These are phyloP conservation scores for Drosophila nr. perissopoda DNA, from an alignment of 2,888 invertebrate genomes.

Conservation along the genomic window DNA sequence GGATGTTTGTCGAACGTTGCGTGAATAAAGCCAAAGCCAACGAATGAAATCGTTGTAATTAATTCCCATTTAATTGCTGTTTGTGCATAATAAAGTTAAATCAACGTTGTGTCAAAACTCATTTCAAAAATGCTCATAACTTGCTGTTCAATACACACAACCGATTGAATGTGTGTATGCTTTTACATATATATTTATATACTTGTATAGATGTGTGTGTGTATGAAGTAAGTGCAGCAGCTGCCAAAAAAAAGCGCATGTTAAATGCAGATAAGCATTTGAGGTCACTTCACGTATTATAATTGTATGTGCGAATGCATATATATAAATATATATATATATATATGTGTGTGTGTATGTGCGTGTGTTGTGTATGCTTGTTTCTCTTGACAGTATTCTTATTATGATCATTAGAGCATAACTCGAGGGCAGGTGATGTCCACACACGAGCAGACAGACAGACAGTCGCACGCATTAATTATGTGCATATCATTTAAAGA, in stretches of 20 bases:
- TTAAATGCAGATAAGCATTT: conserved; percentile 80
- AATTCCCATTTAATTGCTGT: conserved; percentile 75
- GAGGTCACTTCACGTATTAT: conserved; percentile 57
- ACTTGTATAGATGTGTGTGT: conserved; percentile 28
- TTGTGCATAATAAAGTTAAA: conserved; percentile 60
- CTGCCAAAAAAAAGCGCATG: conserved; percentile 66
- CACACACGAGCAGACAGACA: conserved; percentile 50
- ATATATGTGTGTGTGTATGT: conserved; percentile 19
- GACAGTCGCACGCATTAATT: conserved; percentile 68
- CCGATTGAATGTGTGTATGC: conserved; percentile 15
- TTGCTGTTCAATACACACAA: conserved; percentile 18
- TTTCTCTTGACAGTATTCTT: conserved; percentile 53
- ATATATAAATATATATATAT: neutral
- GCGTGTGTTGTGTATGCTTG: conserved; percentile 27
- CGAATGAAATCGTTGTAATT: conserved; percentile 73
- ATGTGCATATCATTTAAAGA: conserved; percentile 43
- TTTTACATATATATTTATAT: conserved; percentile 22
- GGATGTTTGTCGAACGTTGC: conserved; percentile 65
- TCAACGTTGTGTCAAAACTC: conserved; percentile 26
- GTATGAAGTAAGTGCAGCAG: conserved; percentile 61
- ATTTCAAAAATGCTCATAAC: conserved; percentile 14
- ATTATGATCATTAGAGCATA: conserved; percentile 76
- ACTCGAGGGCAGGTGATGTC: conserved; percentile 79
- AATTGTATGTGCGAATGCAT: conserved; percentile 13
- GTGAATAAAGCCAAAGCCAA: conserved; percentile 71